Conservation (phyloP, 1,140 invertebrate genomes). For the Drosophila ogumai region DNA sequence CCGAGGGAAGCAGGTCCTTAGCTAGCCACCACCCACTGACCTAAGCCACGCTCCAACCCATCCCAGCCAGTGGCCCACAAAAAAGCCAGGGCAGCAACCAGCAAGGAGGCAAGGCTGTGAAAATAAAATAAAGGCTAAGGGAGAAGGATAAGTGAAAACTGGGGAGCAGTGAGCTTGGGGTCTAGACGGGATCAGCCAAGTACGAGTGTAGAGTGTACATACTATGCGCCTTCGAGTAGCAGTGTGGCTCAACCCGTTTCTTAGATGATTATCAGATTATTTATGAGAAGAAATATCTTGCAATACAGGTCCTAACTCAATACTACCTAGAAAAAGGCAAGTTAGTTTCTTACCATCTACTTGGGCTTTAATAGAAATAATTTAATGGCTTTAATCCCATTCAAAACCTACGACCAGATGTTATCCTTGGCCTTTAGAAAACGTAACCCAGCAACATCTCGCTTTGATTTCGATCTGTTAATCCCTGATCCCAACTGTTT, state of each 20-base stretch:
- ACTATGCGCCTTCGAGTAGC: neutral
- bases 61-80: constrained; percentile 19
- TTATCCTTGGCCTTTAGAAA: neutral
- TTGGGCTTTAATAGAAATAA: neutral
- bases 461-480: constrained; percentile 15
- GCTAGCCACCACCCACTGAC: constrained; percentile 22
- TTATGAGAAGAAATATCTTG: neutral
- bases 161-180: constrained; percentile 13
- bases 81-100: constrained; percentile 28
- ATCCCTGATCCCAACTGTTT: constrained; percentile 7
- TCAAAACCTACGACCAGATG: constrained; percentile 4
- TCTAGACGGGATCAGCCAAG: constrained; percentile 25
- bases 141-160: constrained; percentile 67
- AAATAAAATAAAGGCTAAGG: constrained; percentile 76
- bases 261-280: neutral
- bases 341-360: too few species aligned
- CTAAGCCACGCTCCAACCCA: constrained; percentile 60
- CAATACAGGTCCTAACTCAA: neutral
- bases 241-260: neutral
- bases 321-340: neutral
- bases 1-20: constrained; percentile 15
- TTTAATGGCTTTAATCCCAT: neutral
- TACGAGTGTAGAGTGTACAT: neutral
- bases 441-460: constrained; percentile 6
- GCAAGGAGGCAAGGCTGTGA: constrained; percentile 65